Base-by-base conservation (phyloP, 2,888 invertebrate genomes). In the Calliscelio sp. region DNA sequence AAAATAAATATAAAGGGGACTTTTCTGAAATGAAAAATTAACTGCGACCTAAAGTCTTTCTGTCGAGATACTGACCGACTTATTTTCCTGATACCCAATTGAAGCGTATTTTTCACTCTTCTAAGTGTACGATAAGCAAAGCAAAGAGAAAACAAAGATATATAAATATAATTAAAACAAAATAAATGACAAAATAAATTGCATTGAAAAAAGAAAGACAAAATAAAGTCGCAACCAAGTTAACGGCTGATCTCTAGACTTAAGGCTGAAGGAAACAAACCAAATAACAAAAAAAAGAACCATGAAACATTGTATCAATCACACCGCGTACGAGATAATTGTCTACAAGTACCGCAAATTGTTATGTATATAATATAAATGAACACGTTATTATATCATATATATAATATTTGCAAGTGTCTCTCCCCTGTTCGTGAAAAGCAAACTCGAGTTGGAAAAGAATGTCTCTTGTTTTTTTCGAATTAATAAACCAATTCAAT, bases 331-430 rank as follows among this genome's bases (percentile, higher is more conserved):
- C 49, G 32, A 49, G 63, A 55, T 71, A 28, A 55, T 28, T 24
- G 59, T 61, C 10, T 61, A 44, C 51, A 41, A 51, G 11, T 79
- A 46, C 70, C 28, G 84, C 68, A 80, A 63, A 75, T 80, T 68
- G 71, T 73, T 81, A 61, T 68, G 59, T 74, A 81, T 81, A 73
- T 70, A 55, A 73, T 83, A 83, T 73, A 81, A 44, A 85, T 81
- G 81, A 84, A 81, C 85, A 86, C 83, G 86, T 74, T 63, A 85
- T 53, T 85, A 87, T 86, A 84, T 86, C 82, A 77, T 85, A 63
- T 87, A 87, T 75, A 81, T 85, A 78, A 75, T 81, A 86, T 85
- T 79, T 87, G 83, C 86, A 86, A 86, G 87, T 88, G 87, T 86
- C 87, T 87, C 85, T 87, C 85, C 86, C 81, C 87, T 73, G n/a